A percentile compares a stretch with the other conserved stretches of the same genome.
Evolutionary conservation across 2,888 invertebrate species (phyloP).

Genomic region (Stenotaenia linearis): DNA sequence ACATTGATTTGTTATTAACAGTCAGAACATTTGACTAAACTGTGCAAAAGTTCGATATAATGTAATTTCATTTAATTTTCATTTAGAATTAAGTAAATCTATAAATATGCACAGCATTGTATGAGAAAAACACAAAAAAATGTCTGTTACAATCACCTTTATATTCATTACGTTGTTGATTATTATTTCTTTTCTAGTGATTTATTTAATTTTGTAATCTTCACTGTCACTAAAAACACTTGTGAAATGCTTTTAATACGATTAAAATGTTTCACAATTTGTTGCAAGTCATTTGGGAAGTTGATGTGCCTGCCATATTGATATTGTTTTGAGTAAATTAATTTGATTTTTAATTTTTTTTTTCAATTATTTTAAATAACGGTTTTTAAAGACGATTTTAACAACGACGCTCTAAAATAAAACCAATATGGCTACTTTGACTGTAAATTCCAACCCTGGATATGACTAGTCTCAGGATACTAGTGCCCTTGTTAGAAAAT

Average conservation of each 20-base stretch:
- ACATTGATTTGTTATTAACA: too few species aligned
- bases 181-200: background rate
- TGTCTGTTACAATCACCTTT: background rate
- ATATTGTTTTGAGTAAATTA: background rate
- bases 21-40: background rate
- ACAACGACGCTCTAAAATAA: background rate
- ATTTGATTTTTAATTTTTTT: background rate
- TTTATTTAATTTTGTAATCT: background rate
- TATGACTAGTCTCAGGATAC: background rate
- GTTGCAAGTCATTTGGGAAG: background rate
- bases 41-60: background rate
- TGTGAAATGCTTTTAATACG: background rate
- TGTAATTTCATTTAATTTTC: background rate
- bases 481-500: background rate
- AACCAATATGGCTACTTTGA: background rate
- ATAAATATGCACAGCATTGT: background rate
- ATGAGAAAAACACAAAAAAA: background rate
- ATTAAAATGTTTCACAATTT: background rate
- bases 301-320: background rate
- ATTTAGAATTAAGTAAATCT: too few species aligned
- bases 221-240: background rate
- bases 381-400: background rate
- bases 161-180: background rate
- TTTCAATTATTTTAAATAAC: background rate
- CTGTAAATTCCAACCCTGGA: background rate